Percentiles rank a stretch among this genome's conserved stretches.
Conservation (phyloP, 2,113 vertebrate species). For the Oxyruncus cristatus region DNA sequence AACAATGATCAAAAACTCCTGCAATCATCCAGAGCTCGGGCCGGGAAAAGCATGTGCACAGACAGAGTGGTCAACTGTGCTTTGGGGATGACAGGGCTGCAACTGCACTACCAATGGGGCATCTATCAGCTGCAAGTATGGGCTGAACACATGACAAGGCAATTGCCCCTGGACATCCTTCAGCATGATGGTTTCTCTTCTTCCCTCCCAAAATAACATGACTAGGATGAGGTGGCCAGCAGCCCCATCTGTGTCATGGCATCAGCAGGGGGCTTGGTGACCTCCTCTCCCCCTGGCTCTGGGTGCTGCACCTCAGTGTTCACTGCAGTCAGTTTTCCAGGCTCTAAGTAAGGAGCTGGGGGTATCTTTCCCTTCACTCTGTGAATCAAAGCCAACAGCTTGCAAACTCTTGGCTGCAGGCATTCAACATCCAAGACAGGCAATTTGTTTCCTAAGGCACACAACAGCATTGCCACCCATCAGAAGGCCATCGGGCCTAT, state of each 20-base stretch:
- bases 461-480: background rate
- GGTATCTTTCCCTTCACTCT: background rate
- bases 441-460: background rate
- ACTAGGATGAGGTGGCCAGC: background rate
- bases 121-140: background rate
- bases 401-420: background rate
- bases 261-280: background rate
- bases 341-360: background rate
- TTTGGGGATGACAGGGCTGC: background rate
- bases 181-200: background rate
- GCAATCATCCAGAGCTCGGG: background rate
- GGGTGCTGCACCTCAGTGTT: background rate
- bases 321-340: background rate
- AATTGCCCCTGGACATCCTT: background rate
- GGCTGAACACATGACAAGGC: background rate
- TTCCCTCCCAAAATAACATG: background rate
- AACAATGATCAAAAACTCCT: background rate
- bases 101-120: background rate
- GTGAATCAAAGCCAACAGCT: background rate
- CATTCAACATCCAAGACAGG: background rate
- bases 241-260: rapidly evolving
- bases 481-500: background rate
- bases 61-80: background rate
- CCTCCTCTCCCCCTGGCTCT: background rate
- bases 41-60: rapidly evolving